A percentile compares a stretch with the other conserved stretches of the same genome.
These are phyloP conservation scores for Eupithecia inturbata DNA, from an alignment of 2,888 invertebrate species.

Conservation along the genomic window DNA sequence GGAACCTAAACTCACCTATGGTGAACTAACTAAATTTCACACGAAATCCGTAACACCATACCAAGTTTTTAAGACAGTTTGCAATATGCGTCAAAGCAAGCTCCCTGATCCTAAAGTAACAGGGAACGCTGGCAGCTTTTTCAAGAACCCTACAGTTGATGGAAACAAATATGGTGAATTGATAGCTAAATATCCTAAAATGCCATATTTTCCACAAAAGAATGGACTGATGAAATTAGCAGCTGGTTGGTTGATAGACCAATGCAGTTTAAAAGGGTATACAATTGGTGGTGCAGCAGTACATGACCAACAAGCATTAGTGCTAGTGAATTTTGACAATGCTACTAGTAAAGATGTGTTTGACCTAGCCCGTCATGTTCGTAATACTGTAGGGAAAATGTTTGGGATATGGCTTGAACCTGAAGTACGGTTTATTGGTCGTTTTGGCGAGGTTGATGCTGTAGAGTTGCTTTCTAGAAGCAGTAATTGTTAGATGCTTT, in stretches of 20 bases:
- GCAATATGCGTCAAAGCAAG: slow-evolving; percentile 31
- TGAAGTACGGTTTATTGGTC: slow-evolving; percentile 37
- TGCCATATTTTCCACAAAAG: slow-evolving; percentile 28
- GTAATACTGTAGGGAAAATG: slow-evolving; percentile 21
- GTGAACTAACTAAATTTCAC: slow-evolving; percentile 23
- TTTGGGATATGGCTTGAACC: slow-evolving; percentile 37
- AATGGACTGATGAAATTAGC: slow-evolving; percentile 35
- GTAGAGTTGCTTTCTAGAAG: slow-evolving; percentile 6
- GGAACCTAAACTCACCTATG: slow-evolving; percentile 26
- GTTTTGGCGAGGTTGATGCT: slow-evolving; percentile 20
- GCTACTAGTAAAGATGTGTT: slow-evolving; percentile 35
- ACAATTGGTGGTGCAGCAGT: slow-evolving; percentile 34
- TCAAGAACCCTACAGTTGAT: slow-evolving; percentile 35
- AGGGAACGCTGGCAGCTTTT: slow-evolving; percentile 42
- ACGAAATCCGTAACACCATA: slow-evolving; percentile 13
- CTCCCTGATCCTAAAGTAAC: slow-evolving; percentile 33
- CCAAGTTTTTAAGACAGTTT: slow-evolving; percentile 29
- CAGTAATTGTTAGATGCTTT: background rate
- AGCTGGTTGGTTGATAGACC: slow-evolving; percentile 41
- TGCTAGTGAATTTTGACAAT: slow-evolving; percentile 33
- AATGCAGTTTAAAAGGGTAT: slow-evolving; percentile 36
- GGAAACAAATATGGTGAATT: slow-evolving; percentile 23
- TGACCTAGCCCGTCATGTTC: slow-evolving; percentile 29
- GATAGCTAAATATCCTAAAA: slow-evolving; percentile 15
- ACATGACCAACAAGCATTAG: slow-evolving; percentile 37